A percentile compares a stretch with the other conserved stretches of the same genome.
phyloP scores from a whole-genome alignment of 2,888 invertebrate species.

The Incurvaria masculella region DNA sequence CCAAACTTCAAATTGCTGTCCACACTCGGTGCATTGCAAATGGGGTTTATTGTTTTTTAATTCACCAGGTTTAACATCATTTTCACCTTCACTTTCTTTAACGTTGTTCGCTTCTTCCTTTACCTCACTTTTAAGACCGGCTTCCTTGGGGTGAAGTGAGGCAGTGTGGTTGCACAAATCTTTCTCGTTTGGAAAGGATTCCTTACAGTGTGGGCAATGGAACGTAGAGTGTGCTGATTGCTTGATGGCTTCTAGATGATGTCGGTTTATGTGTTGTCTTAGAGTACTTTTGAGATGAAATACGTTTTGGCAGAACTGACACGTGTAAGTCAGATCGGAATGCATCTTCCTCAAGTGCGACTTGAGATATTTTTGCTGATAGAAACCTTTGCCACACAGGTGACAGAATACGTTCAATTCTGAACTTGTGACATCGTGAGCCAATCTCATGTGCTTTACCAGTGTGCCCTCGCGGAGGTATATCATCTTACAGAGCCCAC shows the following conservation, averaged over 20 bases:
- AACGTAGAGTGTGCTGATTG: constrained; percentile 21
- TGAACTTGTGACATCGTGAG: constrained; percentile 23
- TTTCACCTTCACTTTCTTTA: constrained; percentile 30
- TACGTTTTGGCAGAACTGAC: constrained; percentile 33
- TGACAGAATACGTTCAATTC: constrained; percentile 34
- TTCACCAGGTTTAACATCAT: constrained; percentile 23
- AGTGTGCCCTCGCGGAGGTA: constrained; percentile 38
- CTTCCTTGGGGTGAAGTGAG: constrained; percentile 20
- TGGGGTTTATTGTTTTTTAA: constrained; percentile 1
- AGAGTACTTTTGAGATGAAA: constrained; percentile 45
- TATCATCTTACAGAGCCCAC: constrained; percentile 37
- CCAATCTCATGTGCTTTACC: constrained; percentile 39
- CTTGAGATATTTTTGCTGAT: constrained; percentile 36
- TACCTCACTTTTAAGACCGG: constrained; percentile 12
- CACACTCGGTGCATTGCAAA: constrained; percentile 41
- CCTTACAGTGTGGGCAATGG: constrained; percentile 35
- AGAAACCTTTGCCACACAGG: constrained; percentile 39
- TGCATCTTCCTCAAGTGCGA: constrained; percentile 41
- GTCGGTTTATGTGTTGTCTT: constrained; percentile 34
- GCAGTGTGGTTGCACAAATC: constrained; percentile 40
- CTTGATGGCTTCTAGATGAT: constrained; percentile 26
- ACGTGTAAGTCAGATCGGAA: constrained; percentile 40
- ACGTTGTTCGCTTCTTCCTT: not conserved
- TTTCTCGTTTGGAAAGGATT: constrained; percentile 36
- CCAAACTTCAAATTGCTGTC: constrained; percentile 30